These are phyloP conservation scores for Glyphotaelius pellucidus DNA, from an alignment of 2,888 invertebrate species.

Conservation along the genomic window DNA sequence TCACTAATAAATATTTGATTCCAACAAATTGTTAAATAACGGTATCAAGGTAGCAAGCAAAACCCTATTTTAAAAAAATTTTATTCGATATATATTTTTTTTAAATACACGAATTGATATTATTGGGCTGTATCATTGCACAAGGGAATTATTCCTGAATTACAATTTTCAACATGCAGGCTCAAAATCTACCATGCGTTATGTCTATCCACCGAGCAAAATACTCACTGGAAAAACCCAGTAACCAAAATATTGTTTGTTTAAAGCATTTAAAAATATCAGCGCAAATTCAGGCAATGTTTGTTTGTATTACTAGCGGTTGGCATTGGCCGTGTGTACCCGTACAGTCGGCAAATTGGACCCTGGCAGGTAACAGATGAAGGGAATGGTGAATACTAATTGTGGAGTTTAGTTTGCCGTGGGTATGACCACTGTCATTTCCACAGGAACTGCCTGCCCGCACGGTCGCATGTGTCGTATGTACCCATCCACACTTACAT, in stretches of 20 bases:
- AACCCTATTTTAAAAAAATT: too few species aligned
- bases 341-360: not conserved
- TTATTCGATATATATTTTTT: too few species aligned
- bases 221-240: not conserved
- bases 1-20: too few species aligned
- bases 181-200: not conserved
- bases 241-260: not conserved
- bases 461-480: not conserved
- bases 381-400: slow-evolving; percentile 40
- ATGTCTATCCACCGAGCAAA: not conserved
- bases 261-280: not conserved
- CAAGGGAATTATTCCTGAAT: not conserved
- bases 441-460: not conserved
- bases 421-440: slow-evolving; percentile 33
- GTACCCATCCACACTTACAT: not conserved
- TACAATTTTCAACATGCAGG: not conserved
- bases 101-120: too few species aligned
- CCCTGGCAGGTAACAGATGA: slow-evolving; percentile 43
- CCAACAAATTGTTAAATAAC: not conserved
- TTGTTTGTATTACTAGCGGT: not conserved
- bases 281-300: not conserved
- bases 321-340: not conserved
- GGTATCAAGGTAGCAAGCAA: not conserved
- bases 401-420: slow-evolving; percentile 28
- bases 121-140: not conserved